Percentiles rank a stretch among this genome's conserved stretches.
Evolutionary conservation across 2,113 vertebrate genomes (phyloP).

Genomic region (Cygnus buccinator): DNA sequence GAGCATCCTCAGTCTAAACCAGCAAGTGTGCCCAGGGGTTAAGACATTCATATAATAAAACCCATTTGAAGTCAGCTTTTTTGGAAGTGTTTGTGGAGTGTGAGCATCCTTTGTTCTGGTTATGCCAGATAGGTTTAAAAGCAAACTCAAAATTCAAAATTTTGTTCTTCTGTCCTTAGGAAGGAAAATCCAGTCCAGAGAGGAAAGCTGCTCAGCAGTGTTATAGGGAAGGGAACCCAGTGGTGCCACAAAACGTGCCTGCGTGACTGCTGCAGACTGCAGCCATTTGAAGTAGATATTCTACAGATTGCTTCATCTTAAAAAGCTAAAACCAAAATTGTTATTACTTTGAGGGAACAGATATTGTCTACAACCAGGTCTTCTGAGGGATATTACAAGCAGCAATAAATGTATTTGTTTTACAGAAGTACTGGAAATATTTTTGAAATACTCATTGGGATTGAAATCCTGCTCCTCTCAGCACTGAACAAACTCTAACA

Average conservation of each 20-base stretch:
- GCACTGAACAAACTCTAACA: background rate
- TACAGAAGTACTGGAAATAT: background rate
- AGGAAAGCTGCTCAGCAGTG: fast-evolving
- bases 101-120: fast-evolving
- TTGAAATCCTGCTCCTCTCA: background rate
- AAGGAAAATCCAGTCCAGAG: background rate
- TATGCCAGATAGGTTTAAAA: background rate
- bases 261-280: background rate
- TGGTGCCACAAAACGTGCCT: no score
- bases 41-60: background rate
- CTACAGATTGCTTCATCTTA: background rate
- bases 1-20: fast-evolving
- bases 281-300: background rate
- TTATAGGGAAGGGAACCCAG: fast-evolving
- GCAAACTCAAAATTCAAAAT: background rate
- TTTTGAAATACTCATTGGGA: background rate
- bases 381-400: background rate
- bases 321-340: background rate
- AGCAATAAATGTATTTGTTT: background rate
- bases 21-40: background rate
- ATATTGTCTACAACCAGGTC: background rate
- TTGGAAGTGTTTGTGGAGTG: fast-evolving
- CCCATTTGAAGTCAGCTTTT: no score
- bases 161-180: background rate
- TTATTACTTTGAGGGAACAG: background rate